These are phyloP conservation scores for Amazona vittata DNA, from an alignment of 2,113 vertebrate species.

Conservation along the genomic window DNA sequence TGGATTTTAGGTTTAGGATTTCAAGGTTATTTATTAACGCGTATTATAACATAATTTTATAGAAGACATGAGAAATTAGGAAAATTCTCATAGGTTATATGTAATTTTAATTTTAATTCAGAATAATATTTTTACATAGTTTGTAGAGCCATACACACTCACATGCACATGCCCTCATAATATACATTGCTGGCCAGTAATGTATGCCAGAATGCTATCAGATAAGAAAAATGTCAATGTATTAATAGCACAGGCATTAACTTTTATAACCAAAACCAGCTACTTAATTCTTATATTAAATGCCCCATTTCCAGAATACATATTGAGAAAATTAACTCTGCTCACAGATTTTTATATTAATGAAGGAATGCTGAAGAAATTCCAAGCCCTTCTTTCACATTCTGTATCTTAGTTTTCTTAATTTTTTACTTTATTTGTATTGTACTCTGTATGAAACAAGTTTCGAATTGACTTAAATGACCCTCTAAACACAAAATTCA, in stretches of 20 bases:
- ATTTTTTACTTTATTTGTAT: neutral
- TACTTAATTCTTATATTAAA: neutral
- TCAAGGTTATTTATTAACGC: neutral
- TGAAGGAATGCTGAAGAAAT: neutral
- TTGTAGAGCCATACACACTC: neutral
- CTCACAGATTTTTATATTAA: constrained; percentile 5
- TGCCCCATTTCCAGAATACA: neutral
- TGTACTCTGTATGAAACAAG: neutral
- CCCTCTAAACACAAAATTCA: neutral
- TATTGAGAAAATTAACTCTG: constrained; percentile 34
- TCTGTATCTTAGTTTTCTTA: neutral
- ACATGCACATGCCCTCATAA: fast-evolving
- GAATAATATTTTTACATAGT: neutral
- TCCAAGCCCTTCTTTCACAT: neutral
- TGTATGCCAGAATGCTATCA: neutral
- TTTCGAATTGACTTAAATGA: neutral
- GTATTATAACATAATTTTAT: neutral
- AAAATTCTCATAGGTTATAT: neutral
- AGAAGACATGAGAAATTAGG: neutral
- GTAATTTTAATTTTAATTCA: neutral
- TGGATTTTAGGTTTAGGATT: neutral
- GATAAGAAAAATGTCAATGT: neutral
- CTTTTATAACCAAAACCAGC: neutral
- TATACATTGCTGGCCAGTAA: neutral
- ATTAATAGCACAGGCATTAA: neutral